phyloP scores from a whole-genome alignment of 2,888 invertebrate species.

The Anticlea derivata region DNA sequence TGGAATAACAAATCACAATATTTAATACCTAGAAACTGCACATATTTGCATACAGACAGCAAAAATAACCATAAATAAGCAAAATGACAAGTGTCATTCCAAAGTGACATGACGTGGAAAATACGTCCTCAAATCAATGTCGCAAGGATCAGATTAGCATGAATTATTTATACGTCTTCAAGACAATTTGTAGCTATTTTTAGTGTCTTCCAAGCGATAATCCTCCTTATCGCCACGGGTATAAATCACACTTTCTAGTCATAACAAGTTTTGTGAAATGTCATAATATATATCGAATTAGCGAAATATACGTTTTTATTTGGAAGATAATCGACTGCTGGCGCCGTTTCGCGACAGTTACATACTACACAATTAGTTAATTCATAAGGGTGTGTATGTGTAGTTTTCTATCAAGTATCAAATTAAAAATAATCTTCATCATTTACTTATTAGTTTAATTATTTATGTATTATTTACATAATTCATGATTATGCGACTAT shows the following conservation, averaged over 20 bases:
- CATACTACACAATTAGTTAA: background rate
- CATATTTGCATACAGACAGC: constrained; percentile 17
- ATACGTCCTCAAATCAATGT: constrained; percentile 29
- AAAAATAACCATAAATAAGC: constrained; percentile 38
- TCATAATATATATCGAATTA: constrained; percentile 37
- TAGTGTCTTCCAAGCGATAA: constrained; percentile 19
- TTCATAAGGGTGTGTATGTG: too few species aligned
- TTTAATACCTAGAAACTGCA: constrained; percentile 23
- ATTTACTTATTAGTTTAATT: too few species aligned
- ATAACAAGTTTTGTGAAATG: constrained; percentile 30
- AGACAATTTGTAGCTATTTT: constrained; percentile 18
- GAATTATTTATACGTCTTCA: constrained; percentile 18
- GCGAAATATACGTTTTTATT: constrained; percentile 24
- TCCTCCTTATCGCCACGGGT: constrained; percentile 8
- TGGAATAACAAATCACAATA: constrained; percentile 20
- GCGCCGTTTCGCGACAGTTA: constrained; percentile 8
- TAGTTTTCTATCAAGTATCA: too few species aligned
- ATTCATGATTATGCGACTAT: too few species aligned
- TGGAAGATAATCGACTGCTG: constrained; percentile 25
- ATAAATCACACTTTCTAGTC: constrained; percentile 36
- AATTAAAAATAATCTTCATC: too few species aligned
- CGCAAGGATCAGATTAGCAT: constrained; percentile 30
- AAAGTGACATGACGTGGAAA: constrained; percentile 37
- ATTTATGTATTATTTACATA: too few species aligned
- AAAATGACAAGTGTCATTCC: constrained; percentile 37